Conservation (phyloP, 2,888 invertebrate genomes). For the Ophion slaviceki region DNA sequence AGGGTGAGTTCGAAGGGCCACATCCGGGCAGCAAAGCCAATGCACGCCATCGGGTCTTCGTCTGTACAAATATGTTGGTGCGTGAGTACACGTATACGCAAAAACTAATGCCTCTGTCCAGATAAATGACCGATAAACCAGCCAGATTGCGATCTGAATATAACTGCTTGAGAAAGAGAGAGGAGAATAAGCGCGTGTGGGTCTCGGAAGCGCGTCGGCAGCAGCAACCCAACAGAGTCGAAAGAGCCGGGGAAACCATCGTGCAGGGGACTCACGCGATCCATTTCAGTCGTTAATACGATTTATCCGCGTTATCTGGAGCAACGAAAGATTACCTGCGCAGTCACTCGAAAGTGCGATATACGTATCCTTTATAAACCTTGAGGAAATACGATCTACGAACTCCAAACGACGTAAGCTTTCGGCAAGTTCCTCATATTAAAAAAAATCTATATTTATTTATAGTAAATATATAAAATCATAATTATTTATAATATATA, state of each 20-base stretch:
- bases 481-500: too few species aligned
- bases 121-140: conserved; percentile 83
- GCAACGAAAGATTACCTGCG: conserved; percentile 51
- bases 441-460: neutral
- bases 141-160: conserved; percentile 81
- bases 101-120: conserved; percentile 83
- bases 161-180: conserved; percentile 73
- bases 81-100: conserved; percentile 67
- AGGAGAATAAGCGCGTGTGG: conserved; percentile 47
- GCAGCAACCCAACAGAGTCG: conserved; percentile 42
- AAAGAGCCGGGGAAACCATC: conserved; percentile 48
- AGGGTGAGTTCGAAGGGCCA: conserved; percentile 72
- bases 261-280: conserved; percentile 62
- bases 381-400: conserved; percentile 1
- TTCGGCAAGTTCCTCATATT: neutral
- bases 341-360: conserved; percentile 40
- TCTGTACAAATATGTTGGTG: conserved; percentile 12
- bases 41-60: conserved; percentile 78
- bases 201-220: conserved; percentile 46
- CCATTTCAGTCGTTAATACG: conserved; percentile 63
- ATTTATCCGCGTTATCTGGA: conserved; percentile 61
- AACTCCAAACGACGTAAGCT: neutral
- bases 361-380: conserved; percentile 10
- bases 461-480: too few species aligned
- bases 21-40: conserved; percentile 69